Percentiles rank a stretch among this genome's conserved stretches.
Conservation (phyloP, 2,888 invertebrate species). For the Drosophila peninsularis region DNA sequence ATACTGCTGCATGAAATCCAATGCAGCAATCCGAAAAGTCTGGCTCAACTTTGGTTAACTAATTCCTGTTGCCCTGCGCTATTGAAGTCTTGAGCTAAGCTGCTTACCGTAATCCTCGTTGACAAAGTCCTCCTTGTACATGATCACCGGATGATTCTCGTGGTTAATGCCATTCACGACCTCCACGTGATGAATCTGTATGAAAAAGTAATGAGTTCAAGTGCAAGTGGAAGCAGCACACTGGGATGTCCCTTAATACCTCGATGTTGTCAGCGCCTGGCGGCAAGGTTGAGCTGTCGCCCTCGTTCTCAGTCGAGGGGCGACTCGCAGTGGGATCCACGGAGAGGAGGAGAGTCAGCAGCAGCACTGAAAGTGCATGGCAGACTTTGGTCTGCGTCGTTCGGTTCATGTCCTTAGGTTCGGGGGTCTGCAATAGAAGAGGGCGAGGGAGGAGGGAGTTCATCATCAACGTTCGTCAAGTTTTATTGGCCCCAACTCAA, state of each 20-base stretch:
- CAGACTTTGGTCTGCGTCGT: slow-evolving; percentile 33
- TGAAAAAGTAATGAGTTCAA: neutral
- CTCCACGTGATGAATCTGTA: slow-evolving; percentile 75
- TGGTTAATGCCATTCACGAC: slow-evolving; percentile 68
- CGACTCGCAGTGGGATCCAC: slow-evolving; percentile 43
- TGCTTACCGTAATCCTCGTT: slow-evolving; percentile 81
- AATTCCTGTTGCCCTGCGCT: neutral
- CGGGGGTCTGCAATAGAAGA: slow-evolving; percentile 46
- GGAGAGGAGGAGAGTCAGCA: slow-evolving; percentile 48
- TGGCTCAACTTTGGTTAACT: neutral
- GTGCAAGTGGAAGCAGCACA: neutral
- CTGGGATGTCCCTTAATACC: slow-evolving; percentile 53
- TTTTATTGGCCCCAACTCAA: slow-evolving; percentile 60
- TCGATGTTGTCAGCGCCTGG: slow-evolving; percentile 79
- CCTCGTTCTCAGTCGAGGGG: slow-evolving; percentile 42
- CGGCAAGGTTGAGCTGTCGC: slow-evolving; percentile 43
- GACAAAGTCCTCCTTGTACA: slow-evolving; percentile 83
- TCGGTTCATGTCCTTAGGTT: slow-evolving; percentile 61
- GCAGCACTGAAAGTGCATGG: slow-evolving; percentile 56
- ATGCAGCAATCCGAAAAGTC: neutral
- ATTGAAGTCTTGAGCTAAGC: too few relatives aligned
- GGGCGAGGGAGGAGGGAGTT: slow-evolving; percentile 19
- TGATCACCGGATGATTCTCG: slow-evolving; percentile 81
- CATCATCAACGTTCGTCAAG: slow-evolving; percentile 59
- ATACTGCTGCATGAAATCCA: too few relatives aligned